A percentile compares a stretch with the other conserved stretches of the same genome.
phyloP scores from a whole-genome alignment of 2,113 vertebrate genomes.

The Lepidothrix coronata region DNA sequence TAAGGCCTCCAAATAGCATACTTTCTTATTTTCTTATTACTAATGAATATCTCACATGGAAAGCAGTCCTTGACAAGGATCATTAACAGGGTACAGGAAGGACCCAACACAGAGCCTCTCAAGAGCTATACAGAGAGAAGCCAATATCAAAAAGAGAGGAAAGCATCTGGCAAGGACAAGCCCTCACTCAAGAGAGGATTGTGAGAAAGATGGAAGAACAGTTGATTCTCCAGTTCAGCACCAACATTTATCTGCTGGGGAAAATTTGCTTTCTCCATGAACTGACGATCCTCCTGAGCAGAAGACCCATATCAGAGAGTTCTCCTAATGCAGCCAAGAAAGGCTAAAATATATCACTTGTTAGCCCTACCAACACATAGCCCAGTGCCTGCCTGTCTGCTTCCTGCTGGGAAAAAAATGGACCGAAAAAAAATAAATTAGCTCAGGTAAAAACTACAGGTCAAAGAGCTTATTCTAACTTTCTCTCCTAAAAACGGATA shows the following conservation, averaged over 20 bases:
- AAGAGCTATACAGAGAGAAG: not conserved
- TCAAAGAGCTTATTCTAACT: not conserved
- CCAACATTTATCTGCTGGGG: not conserved
- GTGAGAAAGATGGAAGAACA: not conserved
- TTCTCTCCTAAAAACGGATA: not conserved
- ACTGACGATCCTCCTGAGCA: not conserved
- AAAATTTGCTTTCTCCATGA: not conserved
- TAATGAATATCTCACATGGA: not conserved
- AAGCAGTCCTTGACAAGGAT: not conserved
- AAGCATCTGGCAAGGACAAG: not conserved
- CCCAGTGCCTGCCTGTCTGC: not conserved
- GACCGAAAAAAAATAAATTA: not conserved
- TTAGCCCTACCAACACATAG: not conserved
- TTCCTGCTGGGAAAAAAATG: not conserved
- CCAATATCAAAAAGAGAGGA: not conserved
- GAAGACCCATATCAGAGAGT: not conserved
- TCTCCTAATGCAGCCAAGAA: not conserved
- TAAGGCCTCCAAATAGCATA: not conserved
- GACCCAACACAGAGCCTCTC: not conserved
- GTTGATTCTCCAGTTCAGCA: not conserved
- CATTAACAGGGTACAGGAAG: not conserved
- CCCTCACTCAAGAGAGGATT: not conserved
- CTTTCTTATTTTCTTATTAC: not conserved
- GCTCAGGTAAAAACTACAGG: not conserved
- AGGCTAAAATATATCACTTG: not conserved